phyloP scores from a whole-genome alignment of 2,113 vertebrate species.

The Prietella phreatophila region DNA sequence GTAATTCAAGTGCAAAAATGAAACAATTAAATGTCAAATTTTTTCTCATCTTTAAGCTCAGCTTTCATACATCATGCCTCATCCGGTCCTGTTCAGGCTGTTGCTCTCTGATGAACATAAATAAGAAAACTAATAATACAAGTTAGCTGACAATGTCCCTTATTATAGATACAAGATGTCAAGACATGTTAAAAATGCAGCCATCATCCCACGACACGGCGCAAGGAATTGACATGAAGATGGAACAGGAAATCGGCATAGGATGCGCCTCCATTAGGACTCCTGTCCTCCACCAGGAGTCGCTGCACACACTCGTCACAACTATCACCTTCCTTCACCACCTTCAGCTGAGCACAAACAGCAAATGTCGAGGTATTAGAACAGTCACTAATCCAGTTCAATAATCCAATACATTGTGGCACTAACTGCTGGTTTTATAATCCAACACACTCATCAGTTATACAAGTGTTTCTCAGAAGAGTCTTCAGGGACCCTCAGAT shows the following conservation, averaged over 20 bases:
- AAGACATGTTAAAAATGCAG: background rate
- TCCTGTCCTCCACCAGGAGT: slow-evolving; percentile 77
- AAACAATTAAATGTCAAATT: slow-evolving; percentile 7
- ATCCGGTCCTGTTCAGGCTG: background rate
- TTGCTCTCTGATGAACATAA: background rate
- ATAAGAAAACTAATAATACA: background rate
- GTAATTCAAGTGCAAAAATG: background rate
- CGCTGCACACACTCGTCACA: slow-evolving; percentile 72
- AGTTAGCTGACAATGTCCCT: background rate
- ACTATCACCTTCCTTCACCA: slow-evolving; percentile 73
- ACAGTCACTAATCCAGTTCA: background rate
- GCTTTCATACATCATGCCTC: background rate
- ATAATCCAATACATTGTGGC: background rate
- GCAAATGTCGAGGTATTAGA: slow-evolving; percentile 3
- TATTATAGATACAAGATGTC: slow-evolving; percentile 2
- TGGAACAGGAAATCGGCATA: slow-evolving; percentile 79
- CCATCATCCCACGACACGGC: slow-evolving; percentile 62
- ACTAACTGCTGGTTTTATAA: background rate
- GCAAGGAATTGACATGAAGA: slow-evolving; percentile 72
- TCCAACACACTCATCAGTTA: background rate
- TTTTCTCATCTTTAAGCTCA: background rate
- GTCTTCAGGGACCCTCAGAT: background rate
- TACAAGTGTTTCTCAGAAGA: background rate
- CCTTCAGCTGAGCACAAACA: slow-evolving; percentile 62
- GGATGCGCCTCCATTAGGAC: slow-evolving; percentile 75